phyloP scores from a whole-genome alignment of 2,113 vertebrate genomes.

The Neofelis nebulosa region DNA sequence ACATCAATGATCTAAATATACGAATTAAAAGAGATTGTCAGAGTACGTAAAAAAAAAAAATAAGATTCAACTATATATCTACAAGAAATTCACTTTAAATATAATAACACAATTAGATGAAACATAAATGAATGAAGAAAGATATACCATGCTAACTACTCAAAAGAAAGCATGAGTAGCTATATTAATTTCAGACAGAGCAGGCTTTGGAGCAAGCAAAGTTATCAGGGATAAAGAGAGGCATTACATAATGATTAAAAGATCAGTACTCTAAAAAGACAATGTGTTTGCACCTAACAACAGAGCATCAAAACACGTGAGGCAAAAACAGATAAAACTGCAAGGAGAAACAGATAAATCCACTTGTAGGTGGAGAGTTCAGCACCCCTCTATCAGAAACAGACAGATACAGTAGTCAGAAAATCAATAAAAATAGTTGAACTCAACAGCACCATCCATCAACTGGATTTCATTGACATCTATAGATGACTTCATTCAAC shows the following conservation, averaged over 20 bases:
- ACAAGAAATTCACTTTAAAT: not conserved
- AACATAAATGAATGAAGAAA: not conserved
- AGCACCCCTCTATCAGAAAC: not conserved
- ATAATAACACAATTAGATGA: not conserved
- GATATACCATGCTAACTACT: not conserved
- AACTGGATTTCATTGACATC: not conserved
- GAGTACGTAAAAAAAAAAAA: not conserved
- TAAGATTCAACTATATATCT: not conserved
- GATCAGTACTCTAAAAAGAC: not conserved
- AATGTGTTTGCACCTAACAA: not conserved
- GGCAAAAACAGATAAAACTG: not conserved
- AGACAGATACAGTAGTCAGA: not conserved
- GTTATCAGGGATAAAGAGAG: not conserved
- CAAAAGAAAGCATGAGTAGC: not conserved
- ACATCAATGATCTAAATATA: not conserved
- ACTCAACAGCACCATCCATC: not conserved
- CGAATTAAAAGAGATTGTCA: slow-evolving; percentile 17
- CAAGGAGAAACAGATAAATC: slow-evolving; percentile 3
- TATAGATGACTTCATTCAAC: not conserved
- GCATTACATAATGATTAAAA: not conserved
- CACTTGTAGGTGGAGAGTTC: not conserved
- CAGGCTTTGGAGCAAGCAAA: not conserved
- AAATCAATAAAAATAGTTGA: slow-evolving; percentile 14
- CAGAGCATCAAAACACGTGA: not conserved
- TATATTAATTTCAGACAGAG: not conserved